Conservation (phyloP, 1,140 invertebrate species). For the Centruroides vittatus region DNA sequence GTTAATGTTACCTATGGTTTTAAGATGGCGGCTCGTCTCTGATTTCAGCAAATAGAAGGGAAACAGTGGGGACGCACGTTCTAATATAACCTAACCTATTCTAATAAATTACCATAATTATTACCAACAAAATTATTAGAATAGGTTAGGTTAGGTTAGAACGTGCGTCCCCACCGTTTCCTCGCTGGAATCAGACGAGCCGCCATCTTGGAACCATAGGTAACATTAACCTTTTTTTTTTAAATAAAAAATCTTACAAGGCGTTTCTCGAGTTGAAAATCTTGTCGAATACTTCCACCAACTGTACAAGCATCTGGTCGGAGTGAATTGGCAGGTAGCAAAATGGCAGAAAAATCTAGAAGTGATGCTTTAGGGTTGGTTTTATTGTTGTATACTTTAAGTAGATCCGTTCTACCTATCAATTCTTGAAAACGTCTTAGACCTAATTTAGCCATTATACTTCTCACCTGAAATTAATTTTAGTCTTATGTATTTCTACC, state of each 20-base stretch:
- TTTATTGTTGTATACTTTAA: conserved; percentile 34
- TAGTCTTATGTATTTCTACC: background rate
- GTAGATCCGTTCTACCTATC: conserved; percentile 81
- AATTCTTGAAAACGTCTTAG: conserved; percentile 81
- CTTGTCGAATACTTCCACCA: conserved; percentile 71
- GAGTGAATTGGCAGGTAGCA: conserved; percentile 78
- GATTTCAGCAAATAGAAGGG: too few relatives aligned
- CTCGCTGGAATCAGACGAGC: too few relatives aligned
- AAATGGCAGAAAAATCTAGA: conserved; percentile 66
- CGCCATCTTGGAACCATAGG: too few relatives aligned
- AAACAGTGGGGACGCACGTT: too few relatives aligned
- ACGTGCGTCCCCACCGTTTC: too few relatives aligned
- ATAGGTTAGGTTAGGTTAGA: too few relatives aligned
- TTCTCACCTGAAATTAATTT: conserved; percentile 44
- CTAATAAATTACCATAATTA: too few relatives aligned
- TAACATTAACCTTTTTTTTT: too few relatives aligned
- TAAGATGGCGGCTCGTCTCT: too few relatives aligned
- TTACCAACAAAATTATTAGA: too few relatives aligned
- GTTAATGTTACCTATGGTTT: too few relatives aligned
- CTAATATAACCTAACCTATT: too few relatives aligned
- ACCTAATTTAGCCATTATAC: conserved; percentile 79
- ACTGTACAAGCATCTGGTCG: conserved; percentile 76
- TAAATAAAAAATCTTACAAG: conserved; percentile 34
- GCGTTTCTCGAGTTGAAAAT: conserved; percentile 81
- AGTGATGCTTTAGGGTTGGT: conserved; percentile 67